Percentiles rank a stretch among this genome's conserved stretches.
These are phyloP conservation scores for Glaucidium brasilianum DNA, from an alignment of 2,113 vertebrate species.

Conservation along the genomic window DNA sequence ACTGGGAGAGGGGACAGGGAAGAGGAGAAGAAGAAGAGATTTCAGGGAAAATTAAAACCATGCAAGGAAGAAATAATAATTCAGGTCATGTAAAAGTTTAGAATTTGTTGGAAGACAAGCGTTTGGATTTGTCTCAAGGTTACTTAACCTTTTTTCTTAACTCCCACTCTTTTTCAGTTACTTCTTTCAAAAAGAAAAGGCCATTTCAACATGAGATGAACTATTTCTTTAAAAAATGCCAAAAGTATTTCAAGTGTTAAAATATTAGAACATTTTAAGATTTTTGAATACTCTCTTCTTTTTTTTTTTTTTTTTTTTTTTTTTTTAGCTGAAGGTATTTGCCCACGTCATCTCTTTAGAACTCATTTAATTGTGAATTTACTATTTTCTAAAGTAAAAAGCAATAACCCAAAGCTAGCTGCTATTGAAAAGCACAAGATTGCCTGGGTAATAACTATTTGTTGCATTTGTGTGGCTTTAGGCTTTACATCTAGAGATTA, in stretches of 20 bases:
- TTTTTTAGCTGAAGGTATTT: background rate
- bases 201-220: background rate
- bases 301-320: background rate
- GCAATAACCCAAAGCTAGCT: background rate
- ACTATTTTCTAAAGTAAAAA: background rate
- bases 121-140: background rate
- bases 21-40: background rate
- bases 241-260: background rate
- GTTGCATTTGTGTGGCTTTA: background rate
- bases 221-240: background rate
- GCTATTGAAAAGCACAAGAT: background rate
- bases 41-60: background rate
- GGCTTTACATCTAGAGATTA: background rate
- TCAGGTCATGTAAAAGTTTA: background rate
- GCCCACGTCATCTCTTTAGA: background rate
- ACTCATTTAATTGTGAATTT: background rate
- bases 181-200: background rate
- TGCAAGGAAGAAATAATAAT: background rate
- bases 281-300: background rate
- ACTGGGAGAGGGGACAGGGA: background rate
- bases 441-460: background rate
- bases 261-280: background rate
- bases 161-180: background rate
- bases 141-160: slow-evolving; percentile 4
- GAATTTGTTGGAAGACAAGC: background rate